Conservation (phyloP, 2,888 invertebrate genomes). For the Drosophila anomalata region DNA sequence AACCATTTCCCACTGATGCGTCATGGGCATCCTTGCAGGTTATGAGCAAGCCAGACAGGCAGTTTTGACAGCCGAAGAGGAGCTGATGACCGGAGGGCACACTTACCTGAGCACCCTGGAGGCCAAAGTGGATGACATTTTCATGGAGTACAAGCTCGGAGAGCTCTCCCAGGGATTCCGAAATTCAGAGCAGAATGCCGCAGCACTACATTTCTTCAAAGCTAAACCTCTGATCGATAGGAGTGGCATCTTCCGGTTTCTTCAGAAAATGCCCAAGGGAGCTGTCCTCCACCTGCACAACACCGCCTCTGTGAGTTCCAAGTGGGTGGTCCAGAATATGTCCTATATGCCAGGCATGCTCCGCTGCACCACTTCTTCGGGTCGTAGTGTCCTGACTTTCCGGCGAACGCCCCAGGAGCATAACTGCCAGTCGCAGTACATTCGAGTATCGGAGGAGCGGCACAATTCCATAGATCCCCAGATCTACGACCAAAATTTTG, state of each 20-base stretch:
- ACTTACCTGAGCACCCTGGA: conserved; percentile 71
- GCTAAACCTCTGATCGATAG: conserved; percentile 85
- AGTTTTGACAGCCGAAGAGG: conserved; percentile 79
- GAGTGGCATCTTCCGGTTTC: conserved; percentile 85
- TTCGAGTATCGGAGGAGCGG: conserved; percentile 80
- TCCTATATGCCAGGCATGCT: conserved; percentile 84
- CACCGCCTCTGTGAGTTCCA: conserved; percentile 84
- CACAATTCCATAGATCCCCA: conserved; percentile 81
- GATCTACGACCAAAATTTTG: conserved; percentile 85
- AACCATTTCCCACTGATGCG: background rate
- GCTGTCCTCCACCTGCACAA: conserved; percentile 86
- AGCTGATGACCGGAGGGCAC: conserved; percentile 79
- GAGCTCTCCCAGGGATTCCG: conserved; percentile 76
- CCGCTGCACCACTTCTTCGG: conserved; percentile 69
- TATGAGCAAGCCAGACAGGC: conserved; percentile 80
- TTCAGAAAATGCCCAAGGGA: conserved; percentile 86
- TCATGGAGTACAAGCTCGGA: conserved; percentile 78
- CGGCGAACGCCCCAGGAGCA: conserved; percentile 60
- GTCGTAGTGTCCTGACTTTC: conserved; percentile 65
- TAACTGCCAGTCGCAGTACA: conserved; percentile 70
- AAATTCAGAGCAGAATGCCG: conserved; percentile 81
- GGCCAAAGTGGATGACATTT: conserved; percentile 74
- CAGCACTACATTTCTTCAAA: conserved; percentile 86
- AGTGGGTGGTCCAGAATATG: conserved; percentile 85
- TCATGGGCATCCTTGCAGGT: conserved; percentile 47